Conservation (phyloP, 1,140 invertebrate genomes). For the Trichonephila clavipes region DNA sequence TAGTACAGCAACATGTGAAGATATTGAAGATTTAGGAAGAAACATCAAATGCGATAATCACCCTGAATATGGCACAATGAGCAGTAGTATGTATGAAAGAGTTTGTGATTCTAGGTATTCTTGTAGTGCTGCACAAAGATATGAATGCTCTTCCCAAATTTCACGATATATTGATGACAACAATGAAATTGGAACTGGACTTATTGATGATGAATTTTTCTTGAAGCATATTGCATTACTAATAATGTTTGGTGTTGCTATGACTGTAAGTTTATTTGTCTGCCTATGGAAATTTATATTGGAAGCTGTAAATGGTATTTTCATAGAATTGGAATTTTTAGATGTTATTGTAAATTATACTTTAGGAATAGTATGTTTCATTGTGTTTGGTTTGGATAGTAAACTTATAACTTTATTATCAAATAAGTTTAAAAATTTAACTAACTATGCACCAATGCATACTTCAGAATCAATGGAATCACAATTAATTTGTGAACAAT, state of each 20-base stretch:
- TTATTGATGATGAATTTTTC: constrained; percentile 84
- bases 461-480: constrained; percentile 84
- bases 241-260: constrained; percentile 89
- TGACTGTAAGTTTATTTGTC: constrained; percentile 93
- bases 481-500: constrained; percentile 92
- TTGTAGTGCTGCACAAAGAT: constrained; percentile 80
- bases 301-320: constrained; percentile 92
- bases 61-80: neutral
- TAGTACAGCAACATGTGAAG: constrained; percentile 5
- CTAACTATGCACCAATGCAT: constrained; percentile 85
- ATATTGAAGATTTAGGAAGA: constrained; percentile 64
- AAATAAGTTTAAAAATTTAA: constrained; percentile 81
- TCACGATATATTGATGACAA: constrained; percentile 77
- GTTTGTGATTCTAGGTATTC: constrained; percentile 53
- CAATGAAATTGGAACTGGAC: constrained; percentile 9
- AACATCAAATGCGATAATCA: neutral
- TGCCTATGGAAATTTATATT: constrained; percentile 92
- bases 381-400: constrained; percentile 90
- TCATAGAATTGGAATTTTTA: constrained; percentile 93
- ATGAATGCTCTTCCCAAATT: constrained; percentile 40
- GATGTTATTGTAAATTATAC: constrained; percentile 94
- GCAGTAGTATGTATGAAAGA: neutral
- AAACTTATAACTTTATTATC: constrained; percentile 87
- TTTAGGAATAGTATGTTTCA: constrained; percentile 91
- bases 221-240: constrained; percentile 91